Percentiles rank a stretch among this genome's conserved stretches.
Conservation (phyloP, 2,888 invertebrate species). For the Atethmia centrago region DNA sequence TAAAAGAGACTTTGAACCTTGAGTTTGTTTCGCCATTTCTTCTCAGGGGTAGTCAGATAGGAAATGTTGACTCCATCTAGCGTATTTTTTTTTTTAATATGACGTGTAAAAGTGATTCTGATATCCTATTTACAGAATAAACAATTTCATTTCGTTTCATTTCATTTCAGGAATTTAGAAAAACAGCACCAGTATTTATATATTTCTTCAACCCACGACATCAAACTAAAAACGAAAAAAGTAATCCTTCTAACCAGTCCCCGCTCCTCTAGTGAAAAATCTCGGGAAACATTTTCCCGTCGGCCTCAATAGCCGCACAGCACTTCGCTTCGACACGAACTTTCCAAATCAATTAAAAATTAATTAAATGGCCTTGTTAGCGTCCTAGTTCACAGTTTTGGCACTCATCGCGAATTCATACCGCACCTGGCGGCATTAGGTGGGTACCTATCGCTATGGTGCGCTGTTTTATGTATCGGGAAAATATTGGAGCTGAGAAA, state of each 20-base stretch:
- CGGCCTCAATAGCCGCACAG: slow-evolving; percentile 44
- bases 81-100: no score
- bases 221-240: not conserved
- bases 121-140: no score
- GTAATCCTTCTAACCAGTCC: slow-evolving; percentile 12
- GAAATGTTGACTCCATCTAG: no score
- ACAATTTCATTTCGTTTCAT: no score
- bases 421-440: slow-evolving; percentile 57
- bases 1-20: no score
- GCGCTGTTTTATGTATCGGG: slow-evolving; percentile 43
- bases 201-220: not conserved
- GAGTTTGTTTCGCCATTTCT: no score
- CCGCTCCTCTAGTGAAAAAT: slow-evolving; percentile 5
- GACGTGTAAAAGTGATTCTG: no score
- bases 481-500: slow-evolving; percentile 35
- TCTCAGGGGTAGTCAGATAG: no score
- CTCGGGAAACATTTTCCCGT: slow-evolving; percentile 22
- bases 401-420: slow-evolving; percentile 71
- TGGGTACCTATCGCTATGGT: slow-evolving; percentile 15
- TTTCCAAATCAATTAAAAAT: slow-evolving; percentile 83
- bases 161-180: no score
- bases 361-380: slow-evolving; percentile 77
- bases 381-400: slow-evolving; percentile 68
- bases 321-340: slow-evolving; percentile 63
- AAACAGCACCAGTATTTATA: not conserved